These are phyloP conservation scores for Invenusta paracnida DNA, from an alignment of 2,888 invertebrate species.

Conservation along the genomic window DNA sequence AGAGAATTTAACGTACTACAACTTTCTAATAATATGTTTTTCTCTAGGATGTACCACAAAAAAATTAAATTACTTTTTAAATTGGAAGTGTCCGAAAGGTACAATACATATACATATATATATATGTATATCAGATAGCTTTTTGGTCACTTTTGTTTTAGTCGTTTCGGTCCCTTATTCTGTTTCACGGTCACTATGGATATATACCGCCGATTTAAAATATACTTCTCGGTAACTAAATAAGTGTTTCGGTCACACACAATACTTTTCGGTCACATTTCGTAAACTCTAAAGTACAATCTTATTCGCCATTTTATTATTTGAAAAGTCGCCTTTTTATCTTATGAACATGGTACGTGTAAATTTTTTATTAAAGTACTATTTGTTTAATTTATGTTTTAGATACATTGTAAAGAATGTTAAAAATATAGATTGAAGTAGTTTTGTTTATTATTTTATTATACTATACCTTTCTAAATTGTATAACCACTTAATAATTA, in stretches of 20 bases:
- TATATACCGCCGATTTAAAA: constrained; percentile 14
- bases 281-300: not conserved
- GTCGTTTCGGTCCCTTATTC: not conserved
- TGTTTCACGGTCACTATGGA: constrained; percentile 13
- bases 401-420: not conserved
- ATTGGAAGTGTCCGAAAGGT: too few relatives aligned
- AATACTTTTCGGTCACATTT: constrained; percentile 14
- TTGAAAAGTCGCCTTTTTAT: not conserved
- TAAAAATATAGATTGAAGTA: not conserved
- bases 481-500: not conserved
- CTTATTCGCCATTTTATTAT: not conserved
- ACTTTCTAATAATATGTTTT: too few relatives aligned
- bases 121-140: constrained; percentile 6
- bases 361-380: not conserved
- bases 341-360: not conserved
- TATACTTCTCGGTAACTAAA: constrained; percentile 21
- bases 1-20: too few relatives aligned
- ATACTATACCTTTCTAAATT: not conserved
- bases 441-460: not conserved
- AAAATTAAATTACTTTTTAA: too few relatives aligned
- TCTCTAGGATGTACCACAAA: too few relatives aligned
- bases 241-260: not conserved
- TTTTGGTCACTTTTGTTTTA: constrained; percentile 25
- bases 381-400: not conserved
- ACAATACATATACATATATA: not conserved